Evolutionary conservation across 2,113 vertebrate genomes (phyloP), one percentile per base, ranked within the genome.

Genomic region (Oostethus manadensis): DNA sequence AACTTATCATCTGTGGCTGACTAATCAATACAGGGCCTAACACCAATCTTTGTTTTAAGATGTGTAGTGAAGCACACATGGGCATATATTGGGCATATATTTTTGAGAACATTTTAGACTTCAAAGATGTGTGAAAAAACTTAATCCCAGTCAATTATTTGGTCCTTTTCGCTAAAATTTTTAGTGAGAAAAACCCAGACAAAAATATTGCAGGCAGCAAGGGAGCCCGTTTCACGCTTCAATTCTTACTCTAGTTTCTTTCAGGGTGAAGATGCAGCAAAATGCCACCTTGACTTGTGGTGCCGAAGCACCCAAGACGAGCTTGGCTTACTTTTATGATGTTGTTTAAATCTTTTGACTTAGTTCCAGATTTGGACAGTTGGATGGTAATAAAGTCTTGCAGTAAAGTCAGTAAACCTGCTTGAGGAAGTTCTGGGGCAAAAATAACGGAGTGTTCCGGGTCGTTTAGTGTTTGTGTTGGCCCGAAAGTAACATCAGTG

Each of bases 141-240:
- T 40, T 10, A 10, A 2, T 40, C 13, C 11, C 38, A 13, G 38
- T 11, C 38, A 13, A 40, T 11, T 11, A 40, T 40, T 40, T 40
- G 11, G 38, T 40, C 11, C 13, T 11, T 40, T 40, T 40, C 10
- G 11, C 38, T 11, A 40, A 40, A 1, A 2, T 48, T 60, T 68
- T 35, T 48, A 65, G 16, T 33, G 47, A 62, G 56, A 66, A 62
- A 56, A 35, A 68, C 22, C 4, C 11, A 16, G 17, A 23, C 22
- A n/a, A 26, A 29, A 26, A 51, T 20, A 64, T 50, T 42, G 51
- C 33, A 10, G 35, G 43, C 56, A 51, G 38, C 40, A 42, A 33
- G 4, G 3, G 35, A 46, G n/a, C 33, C 46, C 48, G 60, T 14
- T 42, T 21, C 21, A 50, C 54, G 46, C 53, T 58, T 3, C 58